These are phyloP conservation scores for Amia ocellicauda DNA, from an alignment of 2,113 vertebrate species.

Conservation along the genomic window DNA sequence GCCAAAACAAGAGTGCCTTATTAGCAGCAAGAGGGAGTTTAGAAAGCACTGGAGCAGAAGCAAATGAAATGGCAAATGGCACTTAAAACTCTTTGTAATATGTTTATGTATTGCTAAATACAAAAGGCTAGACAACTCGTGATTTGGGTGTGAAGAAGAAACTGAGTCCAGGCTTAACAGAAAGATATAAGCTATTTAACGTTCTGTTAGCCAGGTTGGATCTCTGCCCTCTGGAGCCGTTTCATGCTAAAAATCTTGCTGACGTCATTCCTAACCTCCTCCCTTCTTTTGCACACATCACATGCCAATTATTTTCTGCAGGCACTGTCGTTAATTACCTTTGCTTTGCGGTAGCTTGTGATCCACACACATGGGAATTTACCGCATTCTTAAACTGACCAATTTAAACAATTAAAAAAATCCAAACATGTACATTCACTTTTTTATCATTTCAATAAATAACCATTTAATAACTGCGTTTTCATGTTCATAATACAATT, in stretches of 20 bases:
- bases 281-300: background rate
- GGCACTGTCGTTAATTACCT: background rate
- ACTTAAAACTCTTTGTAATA: no score
- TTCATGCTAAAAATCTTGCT: background rate
- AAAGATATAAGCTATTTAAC: no score
- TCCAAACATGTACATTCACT: background rate
- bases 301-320: constrained; percentile 1
- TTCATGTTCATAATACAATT: constrained; percentile 19
- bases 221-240: background rate
- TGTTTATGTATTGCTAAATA: no score
- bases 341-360: background rate
- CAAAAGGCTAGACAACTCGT: no score
- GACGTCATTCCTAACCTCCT: background rate
- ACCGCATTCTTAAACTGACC: background rate
- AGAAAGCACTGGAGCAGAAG: no score
- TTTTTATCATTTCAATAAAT: background rate
- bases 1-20: no score
- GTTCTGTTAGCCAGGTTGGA: background rate
- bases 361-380: background rate
- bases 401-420: constrained; percentile 4
- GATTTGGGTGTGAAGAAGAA: no score
- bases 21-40: no score
- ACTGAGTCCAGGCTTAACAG: no score
- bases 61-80: no score
- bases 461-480: constrained; percentile 4